These are phyloP conservation scores for Papio anubis DNA, from an alignment of 2,113 vertebrate species.

Conservation along the genomic window DNA sequence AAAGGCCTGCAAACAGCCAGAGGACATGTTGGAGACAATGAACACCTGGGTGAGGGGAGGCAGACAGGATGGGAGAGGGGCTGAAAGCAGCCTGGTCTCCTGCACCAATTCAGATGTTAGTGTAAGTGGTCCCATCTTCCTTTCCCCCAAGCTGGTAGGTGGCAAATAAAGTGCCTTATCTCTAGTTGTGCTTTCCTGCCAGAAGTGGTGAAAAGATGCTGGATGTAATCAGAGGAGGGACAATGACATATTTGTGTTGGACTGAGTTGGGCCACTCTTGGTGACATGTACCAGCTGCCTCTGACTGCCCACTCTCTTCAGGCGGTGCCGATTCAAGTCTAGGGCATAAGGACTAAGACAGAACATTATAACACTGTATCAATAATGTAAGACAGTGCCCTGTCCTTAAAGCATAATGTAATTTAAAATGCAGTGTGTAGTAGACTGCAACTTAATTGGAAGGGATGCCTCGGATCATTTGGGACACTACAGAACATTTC, in stretches of 20 bases:
- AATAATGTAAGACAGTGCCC: conserved; percentile 63
- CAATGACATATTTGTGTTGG: not conserved
- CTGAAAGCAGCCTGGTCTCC: not conserved
- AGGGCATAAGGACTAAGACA: conserved; percentile 40
- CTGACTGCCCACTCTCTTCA: not conserved
- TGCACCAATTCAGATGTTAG: not conserved
- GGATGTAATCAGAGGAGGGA: not conserved
- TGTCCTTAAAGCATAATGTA: conserved; percentile 67
- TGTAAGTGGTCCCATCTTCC: not conserved
- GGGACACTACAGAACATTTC: conserved; percentile 68
- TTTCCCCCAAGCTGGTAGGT: not conserved
- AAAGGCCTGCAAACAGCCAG: not conserved
- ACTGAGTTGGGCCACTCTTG: not conserved
- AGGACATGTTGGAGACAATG: not conserved
- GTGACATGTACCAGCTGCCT: not conserved
- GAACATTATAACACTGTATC: conserved; percentile 35
- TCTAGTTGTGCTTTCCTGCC: not conserved
- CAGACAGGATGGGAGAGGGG: not conserved
- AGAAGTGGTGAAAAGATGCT: conserved; percentile 15
- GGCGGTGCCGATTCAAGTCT: conserved; percentile 14
- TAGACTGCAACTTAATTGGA: conserved; percentile 75
- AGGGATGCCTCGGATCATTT: conserved; percentile 67
- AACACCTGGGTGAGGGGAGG: not conserved
- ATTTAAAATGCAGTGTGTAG: conserved; percentile 68
- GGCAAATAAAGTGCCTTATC: not conserved